Evolutionary conservation across 1,140 invertebrate genomes (phyloP), one percentile per base, ranked within the genome.

Genomic region (Aphaenogaster floridana): DNA sequence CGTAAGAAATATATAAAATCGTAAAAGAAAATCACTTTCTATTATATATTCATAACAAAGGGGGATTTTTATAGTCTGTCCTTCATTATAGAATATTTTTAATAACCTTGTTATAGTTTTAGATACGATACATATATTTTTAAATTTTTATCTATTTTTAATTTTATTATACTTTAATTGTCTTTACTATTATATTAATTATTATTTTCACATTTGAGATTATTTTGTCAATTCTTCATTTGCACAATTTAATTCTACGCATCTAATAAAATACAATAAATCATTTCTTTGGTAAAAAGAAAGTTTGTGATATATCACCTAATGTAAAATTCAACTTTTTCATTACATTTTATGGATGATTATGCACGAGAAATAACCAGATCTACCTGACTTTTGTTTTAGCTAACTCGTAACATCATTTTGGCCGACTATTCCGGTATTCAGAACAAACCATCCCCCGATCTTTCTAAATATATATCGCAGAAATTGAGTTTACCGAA

Each of bases 81-180:
- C 7, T 7, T 48, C 15, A 13, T 3, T 48, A 21, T 42, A 21
- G 9, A n/a, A 66, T 48, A 69, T 69, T 48, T 69, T 28, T 48
- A 69, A 69, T 69, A 69, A 69, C 11, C n/a, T 28, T 42, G 17
- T 68, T 48, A 69, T 48, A 59, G 0, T 54, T 57, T 57, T 21
- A 4, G 1, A 34, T 36, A n/a, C 28, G 15, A 6, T 71, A 9
- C 48, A 2, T 59, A n/a, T 39, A 59, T 39, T 74, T n/a, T 54
- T 74, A 11, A 21, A 48, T 48, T 45, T n/a, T 74, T 4, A 59
- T 59, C 4, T 54, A 15, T 72, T 54, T 36, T 54, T 28, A 72
- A 69, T 66, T 66, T n/a, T 42, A 52, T 72, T 71, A 17, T 45
- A 21, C 17, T 28, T 69, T 71, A 34, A 71, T n/a, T 21, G 3